phyloP scores from a whole-genome alignment of 2,797 vertebrate species.

The Trachops cirrhosus region DNA sequence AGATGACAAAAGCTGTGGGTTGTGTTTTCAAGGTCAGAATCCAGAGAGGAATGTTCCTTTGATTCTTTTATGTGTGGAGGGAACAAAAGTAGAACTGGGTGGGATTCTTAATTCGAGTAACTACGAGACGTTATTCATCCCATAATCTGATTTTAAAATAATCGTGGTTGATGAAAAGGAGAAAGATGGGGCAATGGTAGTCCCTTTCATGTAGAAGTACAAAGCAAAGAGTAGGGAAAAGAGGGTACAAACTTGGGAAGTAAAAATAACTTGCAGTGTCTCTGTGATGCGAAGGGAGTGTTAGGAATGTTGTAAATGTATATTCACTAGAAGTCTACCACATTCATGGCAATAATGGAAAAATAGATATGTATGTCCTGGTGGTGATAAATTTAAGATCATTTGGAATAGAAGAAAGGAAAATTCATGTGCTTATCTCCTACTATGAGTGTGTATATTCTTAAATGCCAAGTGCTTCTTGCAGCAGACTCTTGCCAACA shows the following conservation, averaged over 20 bases:
- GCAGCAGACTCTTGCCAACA: neutral
- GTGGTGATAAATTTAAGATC: neutral
- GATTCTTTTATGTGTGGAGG: slow-evolving; percentile 46
- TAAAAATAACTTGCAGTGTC: neutral
- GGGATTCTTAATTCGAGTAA: slow-evolving; percentile 15
- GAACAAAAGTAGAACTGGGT: neutral
- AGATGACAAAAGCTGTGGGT: slow-evolving; percentile 46
- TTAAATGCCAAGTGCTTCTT: neutral
- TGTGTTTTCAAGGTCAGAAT: slow-evolving; percentile 74
- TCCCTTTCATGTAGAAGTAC: neutral
- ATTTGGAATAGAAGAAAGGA: neutral
- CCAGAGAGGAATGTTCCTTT: slow-evolving; percentile 43
- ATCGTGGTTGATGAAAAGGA: slow-evolving; percentile 8
- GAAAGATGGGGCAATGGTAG: neutral
- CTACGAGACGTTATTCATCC: neutral
- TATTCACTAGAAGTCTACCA: neutral
- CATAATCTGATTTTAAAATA: slow-evolving; percentile 26
- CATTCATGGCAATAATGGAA: neutral
- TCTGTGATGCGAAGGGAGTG: neutral
- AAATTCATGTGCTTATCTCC: neutral
- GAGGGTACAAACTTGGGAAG: neutral
- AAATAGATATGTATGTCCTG: neutral
- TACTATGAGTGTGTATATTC: neutral
- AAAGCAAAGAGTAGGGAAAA: neutral
- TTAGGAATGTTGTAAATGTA: neutral